Base-by-base conservation (phyloP, 1,140 invertebrate genomes). In the Atopsyche davidsoni region DNA sequence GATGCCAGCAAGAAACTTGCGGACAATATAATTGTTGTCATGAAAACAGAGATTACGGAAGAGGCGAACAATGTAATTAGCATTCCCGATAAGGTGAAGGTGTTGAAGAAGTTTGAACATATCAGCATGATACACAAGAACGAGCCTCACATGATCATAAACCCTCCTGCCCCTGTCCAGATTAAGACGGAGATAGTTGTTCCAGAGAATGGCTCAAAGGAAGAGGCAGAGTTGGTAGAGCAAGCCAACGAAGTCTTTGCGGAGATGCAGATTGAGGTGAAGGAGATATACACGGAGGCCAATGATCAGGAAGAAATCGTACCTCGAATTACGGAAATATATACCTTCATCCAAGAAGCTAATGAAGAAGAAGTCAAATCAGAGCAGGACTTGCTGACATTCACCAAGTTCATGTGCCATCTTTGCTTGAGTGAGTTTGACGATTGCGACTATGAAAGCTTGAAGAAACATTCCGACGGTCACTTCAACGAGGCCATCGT, bases 371-470 rank as follows among this genome's bases (percentile, higher is more conserved):
- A 24, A 22, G 35, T 41, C 13, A 34, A 41, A 28, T 17, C 18
- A 2, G 44, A 53, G 23, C 14, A 46, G 11, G 44, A 53, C 32
- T 42, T 53, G 13, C 21, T 46, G 3, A 53, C 46, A 10, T 36
- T 53, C 21, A 53, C n/a, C 16, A 46, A 23, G n/a, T 53, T 43
- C 45, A 42, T 53, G 36, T 53, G 51, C 17, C 51, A 53, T 31
- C 40, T 53, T 13, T 53, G 51, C 28, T 38, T 53, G 13, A 42
- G 17, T 2, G 51, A 53, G 28, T 53, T 53, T 23, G 24, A 35
- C 40, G 44, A 52, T n/a, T 52, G 36, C 19, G 35, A 46, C 32
- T 10, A 35, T 11, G 38, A 31, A 10, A 7, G 34, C 3, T 24
- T 52, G 4, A 34, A 14, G 2, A 14, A 46, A 6, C 50, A 52